Evolutionary conservation across 2,113 vertebrate genomes (phyloP).

Genomic region (Mustela nigripes): DNA sequence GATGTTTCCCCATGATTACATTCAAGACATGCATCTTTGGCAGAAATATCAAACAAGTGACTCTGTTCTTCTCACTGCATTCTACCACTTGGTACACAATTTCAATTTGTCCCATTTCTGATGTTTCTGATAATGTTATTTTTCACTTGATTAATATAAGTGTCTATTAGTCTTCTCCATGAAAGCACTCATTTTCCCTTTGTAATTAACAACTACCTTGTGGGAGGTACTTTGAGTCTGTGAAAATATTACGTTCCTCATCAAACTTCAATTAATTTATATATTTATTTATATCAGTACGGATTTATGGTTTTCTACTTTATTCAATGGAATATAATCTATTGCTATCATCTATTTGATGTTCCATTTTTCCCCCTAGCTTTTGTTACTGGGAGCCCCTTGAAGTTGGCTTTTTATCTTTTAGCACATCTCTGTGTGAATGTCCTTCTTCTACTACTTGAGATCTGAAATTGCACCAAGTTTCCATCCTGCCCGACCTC

Average conservation of each 20-base stretch:
- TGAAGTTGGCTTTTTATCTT: not conserved
- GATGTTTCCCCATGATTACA: not conserved
- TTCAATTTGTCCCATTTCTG: not conserved
- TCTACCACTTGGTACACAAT: not conserved
- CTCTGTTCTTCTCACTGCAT: not conserved
- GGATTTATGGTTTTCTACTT: constrained; percentile 1
- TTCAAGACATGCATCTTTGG: not conserved
- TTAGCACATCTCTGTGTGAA: not conserved
- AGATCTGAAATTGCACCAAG: not conserved
- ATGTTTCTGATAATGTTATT: not conserved
- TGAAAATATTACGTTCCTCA: not conserved
- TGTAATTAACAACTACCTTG: not conserved
- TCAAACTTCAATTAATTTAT: not conserved
- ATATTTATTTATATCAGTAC: not conserved
- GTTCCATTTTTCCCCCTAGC: not conserved
- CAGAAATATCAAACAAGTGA: not conserved
- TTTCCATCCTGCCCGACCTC: not conserved
- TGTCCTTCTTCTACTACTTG: not conserved
- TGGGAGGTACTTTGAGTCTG: not conserved
- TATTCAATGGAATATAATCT: not conserved
- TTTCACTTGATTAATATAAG: not conserved
- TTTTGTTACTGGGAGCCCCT: not conserved
- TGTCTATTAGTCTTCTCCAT: not conserved
- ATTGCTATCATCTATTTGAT: not conserved
- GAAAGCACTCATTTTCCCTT: not conserved